Evolutionary conservation across 2,113 vertebrate genomes (phyloP), one percentile per base, ranked within the genome.

Genomic region (Pluvialis apricaria): DNA sequence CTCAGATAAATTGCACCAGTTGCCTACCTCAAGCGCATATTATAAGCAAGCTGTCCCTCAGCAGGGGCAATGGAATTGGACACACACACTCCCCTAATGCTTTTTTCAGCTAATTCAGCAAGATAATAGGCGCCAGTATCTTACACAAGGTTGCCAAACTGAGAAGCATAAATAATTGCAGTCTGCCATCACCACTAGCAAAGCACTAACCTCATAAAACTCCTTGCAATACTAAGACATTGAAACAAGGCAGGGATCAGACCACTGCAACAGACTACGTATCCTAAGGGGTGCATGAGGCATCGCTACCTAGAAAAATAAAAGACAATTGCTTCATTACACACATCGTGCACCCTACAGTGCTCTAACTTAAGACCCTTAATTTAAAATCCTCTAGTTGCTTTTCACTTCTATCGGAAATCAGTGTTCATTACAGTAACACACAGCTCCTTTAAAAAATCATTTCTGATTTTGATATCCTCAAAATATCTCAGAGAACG

Each of bases 321-420:
- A 64, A 47, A 26, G 7, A 8, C 18, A 61, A 5, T 6, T 69
- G 24, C 21, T 86, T 52, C 36, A 40, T 44, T 40, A 34, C 24
- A 61, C 25, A 72, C 26, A 58, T 19, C 70, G 72, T 6, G 9
- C 13, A 26, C 17, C 9, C 60, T n/a, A 47, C 9, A 64, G 45
- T 12, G 34, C 32, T 91, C n/a, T 12, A 29, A 29, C 40, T 12
- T 51, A n/a, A 80, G 19, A 49, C 3, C 22, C 47, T 32, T 22
- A 57, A 31, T 65, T 82, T 61, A 65, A 76, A 80, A 77, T 36
- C 0, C 0, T 28, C 0, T 1, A 22, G 13, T 16, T 83, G 71
- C 11, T 68, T 88, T 82, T 32, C 16, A 26, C 16, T 24, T 68
- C 52, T 32, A 34, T 28, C 21, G 75, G 61, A 66, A 79, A 71